phyloP scores from a whole-genome alignment of 2,888 invertebrate genomes.

The Tinea semifulvella region DNA sequence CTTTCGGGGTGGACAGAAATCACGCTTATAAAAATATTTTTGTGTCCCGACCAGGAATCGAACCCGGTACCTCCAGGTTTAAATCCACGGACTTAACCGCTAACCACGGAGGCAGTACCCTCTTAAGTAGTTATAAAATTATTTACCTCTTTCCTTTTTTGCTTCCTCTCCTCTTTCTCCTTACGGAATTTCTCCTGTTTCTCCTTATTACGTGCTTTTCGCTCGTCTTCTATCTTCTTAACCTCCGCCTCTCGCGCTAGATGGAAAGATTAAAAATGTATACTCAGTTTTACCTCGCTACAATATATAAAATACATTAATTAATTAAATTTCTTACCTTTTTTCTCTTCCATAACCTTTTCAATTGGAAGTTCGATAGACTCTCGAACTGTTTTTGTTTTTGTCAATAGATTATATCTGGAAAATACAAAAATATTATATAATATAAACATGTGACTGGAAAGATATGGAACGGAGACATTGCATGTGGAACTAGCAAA shows the following conservation, averaged over 20 bases:
- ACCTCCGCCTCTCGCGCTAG: slow-evolving; percentile 35
- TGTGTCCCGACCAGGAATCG: no score
- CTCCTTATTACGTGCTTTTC: slow-evolving; percentile 30
- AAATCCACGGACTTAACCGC: no score
- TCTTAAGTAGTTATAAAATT: no score
- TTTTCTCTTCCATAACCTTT: slow-evolving; percentile 52
- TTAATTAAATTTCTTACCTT: slow-evolving; percentile 18
- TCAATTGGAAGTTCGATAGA: slow-evolving; percentile 52
- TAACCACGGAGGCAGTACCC: no score
- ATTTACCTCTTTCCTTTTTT: slow-evolving; percentile 45
- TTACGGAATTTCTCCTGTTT: slow-evolving; percentile 33
- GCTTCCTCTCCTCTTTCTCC: slow-evolving; percentile 46
- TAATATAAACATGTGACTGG: no score
- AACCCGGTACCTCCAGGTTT: no score
- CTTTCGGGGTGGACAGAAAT: no score
- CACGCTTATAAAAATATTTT: no score
- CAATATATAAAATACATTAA: not conserved
- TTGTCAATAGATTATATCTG: slow-evolving; percentile 55
- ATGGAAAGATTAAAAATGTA: slow-evolving; percentile 1
- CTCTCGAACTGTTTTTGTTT: slow-evolving; percentile 49
- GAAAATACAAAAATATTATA: no score
- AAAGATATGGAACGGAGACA: no score
- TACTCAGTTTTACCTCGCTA: not conserved
- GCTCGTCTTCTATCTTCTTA: slow-evolving; percentile 38
- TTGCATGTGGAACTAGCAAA: no score